Evolutionary conservation across 2,113 vertebrate genomes (phyloP), one percentile per base, ranked within the genome.

Genomic region (Cephalopholis sonnerati): DNA sequence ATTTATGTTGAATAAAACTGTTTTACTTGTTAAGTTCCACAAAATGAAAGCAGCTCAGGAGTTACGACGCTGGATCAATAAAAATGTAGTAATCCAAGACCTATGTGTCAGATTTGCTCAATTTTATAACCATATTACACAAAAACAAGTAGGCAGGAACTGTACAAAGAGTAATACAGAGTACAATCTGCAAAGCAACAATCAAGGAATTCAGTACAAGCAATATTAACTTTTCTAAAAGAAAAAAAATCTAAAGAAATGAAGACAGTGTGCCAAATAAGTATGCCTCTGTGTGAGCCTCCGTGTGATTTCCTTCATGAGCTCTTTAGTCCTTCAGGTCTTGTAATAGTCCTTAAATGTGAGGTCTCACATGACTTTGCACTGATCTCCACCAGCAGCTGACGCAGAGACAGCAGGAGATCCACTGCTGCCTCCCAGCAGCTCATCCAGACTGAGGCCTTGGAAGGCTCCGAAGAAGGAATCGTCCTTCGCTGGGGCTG

Each of bases 381-480:
- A 96, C 46, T 72, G 94, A 62, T 95, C 94, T 36, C 53, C 80
- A 1, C 18, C 77, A 16, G 67, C 82, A 13, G 73, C 66, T 6
- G 80, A 25, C 0, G 41, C 72, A 20, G 55, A 18, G 7, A 41
- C 22, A 3, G 54, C 67, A 25, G 91, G 4, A 16, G 87, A n/a
- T 51, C 25, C 82, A 10, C 39, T 74, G 0, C 69, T 25, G 1
- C 81, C 48, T 48, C 87, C 87, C 25, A 83, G 85, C 63, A 91
- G 61, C 27, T 88, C 88, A 0, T 92, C 88, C 73, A 96, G 90
- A 73, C 93, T 95, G 57, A 96, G 90, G 7, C 92, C 92, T 36
- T 91, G 91, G 69, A 96, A 95, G 27, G 95, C 92, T 55, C 94
- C 93, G 18, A 95, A 95, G 61, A 96, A 89, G 11, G 88, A 94